phyloP scores from a whole-genome alignment of 2,797 vertebrate genomes.

The Dallia pectoralis region DNA sequence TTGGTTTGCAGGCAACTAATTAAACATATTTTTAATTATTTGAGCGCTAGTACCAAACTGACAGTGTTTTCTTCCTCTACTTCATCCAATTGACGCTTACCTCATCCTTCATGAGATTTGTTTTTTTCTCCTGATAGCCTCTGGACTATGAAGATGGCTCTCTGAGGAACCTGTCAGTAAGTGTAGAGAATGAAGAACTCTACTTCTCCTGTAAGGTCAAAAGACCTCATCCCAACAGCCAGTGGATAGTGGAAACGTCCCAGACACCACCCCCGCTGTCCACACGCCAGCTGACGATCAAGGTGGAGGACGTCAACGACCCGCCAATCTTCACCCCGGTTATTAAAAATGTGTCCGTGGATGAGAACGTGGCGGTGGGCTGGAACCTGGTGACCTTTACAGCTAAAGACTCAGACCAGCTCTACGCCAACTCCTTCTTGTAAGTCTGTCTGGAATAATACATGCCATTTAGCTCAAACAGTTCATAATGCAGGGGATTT shows the following conservation, averaged over 20 bases:
- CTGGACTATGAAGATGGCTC: constrained; percentile 52
- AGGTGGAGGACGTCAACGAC: constrained; percentile 64
- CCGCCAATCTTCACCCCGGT: constrained; percentile 44
- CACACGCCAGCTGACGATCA: constrained; percentile 29
- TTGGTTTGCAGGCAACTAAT: neutral
- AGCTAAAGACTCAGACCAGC: constrained; percentile 56
- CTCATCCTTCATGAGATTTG: neutral
- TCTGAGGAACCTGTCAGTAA: constrained; percentile 45
- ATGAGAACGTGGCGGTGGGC: constrained; percentile 43
- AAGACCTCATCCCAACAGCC: accelerated
- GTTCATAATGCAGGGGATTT: too few species aligned
- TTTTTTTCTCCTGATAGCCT: constrained; percentile 34
- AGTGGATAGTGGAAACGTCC: constrained; percentile 46
- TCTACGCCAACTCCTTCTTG: constrained; percentile 23
- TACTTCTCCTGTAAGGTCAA: constrained; percentile 51
- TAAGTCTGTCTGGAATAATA: constrained; percentile 34
- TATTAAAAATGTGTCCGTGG: neutral
- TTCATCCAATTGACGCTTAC: neutral
- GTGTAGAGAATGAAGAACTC: constrained; percentile 54
- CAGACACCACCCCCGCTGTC: accelerated
- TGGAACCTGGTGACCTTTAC: constrained; percentile 39
- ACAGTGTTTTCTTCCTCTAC: neutral
- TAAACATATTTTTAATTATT: neutral
- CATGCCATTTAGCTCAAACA: too few species aligned
- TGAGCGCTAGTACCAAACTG: too few species aligned